phyloP scores from a whole-genome alignment of 2,797 vertebrate species.

The Mormyrops attenuatus region DNA sequence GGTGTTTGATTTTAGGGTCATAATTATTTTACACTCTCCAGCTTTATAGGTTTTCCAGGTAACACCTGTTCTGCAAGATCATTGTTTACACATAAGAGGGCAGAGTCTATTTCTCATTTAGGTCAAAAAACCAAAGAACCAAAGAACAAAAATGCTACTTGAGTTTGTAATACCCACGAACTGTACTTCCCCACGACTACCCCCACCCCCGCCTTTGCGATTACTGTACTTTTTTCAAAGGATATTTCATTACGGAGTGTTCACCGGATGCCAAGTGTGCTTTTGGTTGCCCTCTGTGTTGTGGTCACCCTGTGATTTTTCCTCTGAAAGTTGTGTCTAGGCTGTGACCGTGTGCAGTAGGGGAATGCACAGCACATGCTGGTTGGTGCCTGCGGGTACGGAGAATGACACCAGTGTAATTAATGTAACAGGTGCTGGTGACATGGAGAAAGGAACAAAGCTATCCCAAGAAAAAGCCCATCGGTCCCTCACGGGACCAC shows the following conservation, averaged over 20 bases:
- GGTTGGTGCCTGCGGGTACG: not conserved
- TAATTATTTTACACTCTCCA: not conserved
- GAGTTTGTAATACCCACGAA: not conserved
- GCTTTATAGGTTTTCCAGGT: not conserved
- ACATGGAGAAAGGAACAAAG: not conserved
- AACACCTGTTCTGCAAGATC: not conserved
- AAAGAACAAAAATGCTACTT: not conserved
- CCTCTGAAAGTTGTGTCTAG: not conserved
- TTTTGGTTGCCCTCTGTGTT: not conserved
- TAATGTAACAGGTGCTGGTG: not conserved
- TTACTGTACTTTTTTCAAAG: slow-evolving; percentile 1
- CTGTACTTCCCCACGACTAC: slow-evolving; percentile 3
- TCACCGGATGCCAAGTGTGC: not conserved
- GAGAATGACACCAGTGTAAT: not conserved
- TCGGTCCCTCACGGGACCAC: not conserved
- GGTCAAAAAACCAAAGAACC: not conserved
- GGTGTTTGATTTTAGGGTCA: not conserved
- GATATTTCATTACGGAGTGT: not conserved
- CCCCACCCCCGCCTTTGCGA: not conserved
- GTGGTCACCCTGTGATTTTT: slow-evolving; percentile 7
- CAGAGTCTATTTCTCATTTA: not conserved
- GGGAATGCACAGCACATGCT: not conserved
- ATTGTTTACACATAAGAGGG: not conserved
- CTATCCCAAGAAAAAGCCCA: not conserved
- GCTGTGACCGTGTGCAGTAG: not conserved